Conservation (phyloP, 2,797 vertebrate genomes). For the Lithobates pipiens region DNA sequence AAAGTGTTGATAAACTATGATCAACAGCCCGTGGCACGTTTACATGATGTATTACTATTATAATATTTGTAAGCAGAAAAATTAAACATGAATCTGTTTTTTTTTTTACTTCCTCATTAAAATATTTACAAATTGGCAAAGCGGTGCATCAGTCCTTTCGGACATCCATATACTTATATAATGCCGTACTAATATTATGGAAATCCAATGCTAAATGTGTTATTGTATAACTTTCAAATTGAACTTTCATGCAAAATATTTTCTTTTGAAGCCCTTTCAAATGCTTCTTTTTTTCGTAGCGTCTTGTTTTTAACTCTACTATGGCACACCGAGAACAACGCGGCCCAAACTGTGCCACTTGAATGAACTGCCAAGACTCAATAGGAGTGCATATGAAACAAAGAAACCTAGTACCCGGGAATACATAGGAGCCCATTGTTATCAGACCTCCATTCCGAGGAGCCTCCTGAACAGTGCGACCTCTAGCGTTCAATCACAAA, state of each 20-base stretch:
- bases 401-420: conserved; percentile 24
- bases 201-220: background rate
- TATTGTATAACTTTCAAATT: background rate
- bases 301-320: conserved; percentile 18
- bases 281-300: background rate
- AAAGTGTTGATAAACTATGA: background rate
- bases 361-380: conserved; percentile 33
- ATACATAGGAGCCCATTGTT: conserved; percentile 38
- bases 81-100: background rate
- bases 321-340: background rate
- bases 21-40: background rate
- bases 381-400: conserved; percentile 28
- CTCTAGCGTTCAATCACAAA: conserved; percentile 29
- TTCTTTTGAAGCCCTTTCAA: conserved; percentile 1
- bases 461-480: conserved; percentile 1
- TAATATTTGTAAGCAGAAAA: background rate
- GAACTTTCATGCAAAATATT: background rate
- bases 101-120: background rate
- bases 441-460: conserved; percentile 16
- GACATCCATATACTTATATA: background rate
- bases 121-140: too few relatives aligned
- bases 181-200: background rate
- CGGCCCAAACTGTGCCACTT: background rate
- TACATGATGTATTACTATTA: background rate
- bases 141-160: background rate